Evolutionary conservation across 2,797 vertebrate genomes (phyloP), one percentile per base, ranked within the genome.

Genomic region (Trachurus trachurus): DNA sequence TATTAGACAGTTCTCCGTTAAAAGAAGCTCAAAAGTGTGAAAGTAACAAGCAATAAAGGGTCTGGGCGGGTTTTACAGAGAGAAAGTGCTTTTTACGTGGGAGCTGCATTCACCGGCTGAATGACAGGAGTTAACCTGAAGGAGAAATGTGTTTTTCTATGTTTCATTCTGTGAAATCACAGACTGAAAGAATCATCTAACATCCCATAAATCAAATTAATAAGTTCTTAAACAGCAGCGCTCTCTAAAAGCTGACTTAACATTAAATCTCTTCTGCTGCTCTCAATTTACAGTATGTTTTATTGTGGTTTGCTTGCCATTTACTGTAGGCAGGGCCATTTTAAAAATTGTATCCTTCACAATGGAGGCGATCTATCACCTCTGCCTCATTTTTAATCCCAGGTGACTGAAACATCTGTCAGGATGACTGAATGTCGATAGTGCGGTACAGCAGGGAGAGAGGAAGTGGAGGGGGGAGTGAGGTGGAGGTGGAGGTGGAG

Each of bases 391-490:
- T 94, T 91, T 86, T 92, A 89, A 91, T 92, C 88, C 87, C 82
- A 77, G 76, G 82, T 87, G 90, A 93, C 89, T 85, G 86, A 88
- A 87, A 81, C 92, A 89, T 94, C 89, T 85, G 88, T 91, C 88
- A 93, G 86, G 78, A 64, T 82, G 82, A 92, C 90, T 88, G 88
- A 89, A 89, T 6, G 84, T 90, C 89, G 78, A 93, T 92, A 66
- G 78, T 75, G 84, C 37, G 13, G 73, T 75, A 64, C 75, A 65
- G 81, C 80, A 49, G 57, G 61, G 67, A 66, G 60, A 69, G 31
- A 73, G 79, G 26, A 26, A 26, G 26, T 26, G 66, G 71, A 60
- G 59, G 29, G 70, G 79, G 31, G 4, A 34, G 5, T 6, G 64
- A 71, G 60, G 59, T 29, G 70, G 56, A 42, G 62, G 69, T 2